Evolutionary conservation across 2,888 invertebrate genomes (phyloP), one percentile per base, ranked within the genome.

Genomic region (Caenorhabditis sinica): DNA sequence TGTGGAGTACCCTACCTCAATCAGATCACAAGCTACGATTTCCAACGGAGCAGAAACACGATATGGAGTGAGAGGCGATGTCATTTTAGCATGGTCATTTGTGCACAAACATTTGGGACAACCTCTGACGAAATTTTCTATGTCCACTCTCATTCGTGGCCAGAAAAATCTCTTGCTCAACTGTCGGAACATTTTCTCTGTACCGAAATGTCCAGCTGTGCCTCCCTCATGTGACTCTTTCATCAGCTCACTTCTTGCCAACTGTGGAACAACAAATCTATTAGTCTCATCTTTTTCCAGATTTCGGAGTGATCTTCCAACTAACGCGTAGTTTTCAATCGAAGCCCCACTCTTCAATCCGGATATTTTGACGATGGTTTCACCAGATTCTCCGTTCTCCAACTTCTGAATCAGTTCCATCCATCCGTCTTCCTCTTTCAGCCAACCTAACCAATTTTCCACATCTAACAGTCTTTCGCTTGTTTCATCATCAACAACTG

Each of bases 181-280:
- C 40, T 20, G 51, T 6, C 15, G 33, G 51, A n/a, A 8, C 5
- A 76, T 23, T 61, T 80, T 66, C 6, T 66, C 51, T 20, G 30
- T 3, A 33, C 23, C n/a, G 51, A 51, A 68, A n/a, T 68, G 68
- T 8, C 75, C 33, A 1, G 17, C 65, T 1, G 66, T 68, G 45
- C 13, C 4, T 43, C 80, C 75, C 9, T 15, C 33, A 43, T 86
- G 86, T 1, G 74, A 68, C 49, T 83, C 68, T n/a, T 68, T 20
- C 36, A 77, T 60, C 20, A 86, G 1, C 25, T 51, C 40, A 43
- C 74, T 63, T 17, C 74, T 51, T 13, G 53, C 28, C 4, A 30
- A 60, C 36, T 30, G 17, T n/a, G 86, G 86, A 1, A 86, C 83
- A 1, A 85, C 85, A n/a, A n/a, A n/a, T n/a, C n/a, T n/a, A n/a